Percentiles rank a stretch among this genome's conserved stretches.
phyloP scores from a whole-genome alignment of 1,140 invertebrate genomes.

The Trichonephila inaurata region DNA sequence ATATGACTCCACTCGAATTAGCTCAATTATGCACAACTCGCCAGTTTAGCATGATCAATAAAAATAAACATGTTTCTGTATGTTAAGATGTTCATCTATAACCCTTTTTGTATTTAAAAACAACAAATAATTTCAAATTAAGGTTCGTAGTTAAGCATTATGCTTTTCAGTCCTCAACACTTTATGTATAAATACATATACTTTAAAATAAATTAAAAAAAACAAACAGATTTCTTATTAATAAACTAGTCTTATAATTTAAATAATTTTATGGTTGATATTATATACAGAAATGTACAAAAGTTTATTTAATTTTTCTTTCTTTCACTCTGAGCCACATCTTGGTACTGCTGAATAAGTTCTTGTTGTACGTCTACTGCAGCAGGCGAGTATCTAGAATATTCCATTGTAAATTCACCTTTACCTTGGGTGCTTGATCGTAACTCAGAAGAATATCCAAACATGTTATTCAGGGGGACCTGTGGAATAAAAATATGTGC shows the following conservation, averaged over 20 bases:
- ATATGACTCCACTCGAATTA: too few relatives aligned
- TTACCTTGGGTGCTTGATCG: slow-evolving; percentile 97
- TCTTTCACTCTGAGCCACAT: not conserved
- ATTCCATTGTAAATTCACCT: slow-evolving; percentile 99
- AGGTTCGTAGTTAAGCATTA: too few relatives aligned
- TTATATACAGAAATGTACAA: not conserved
- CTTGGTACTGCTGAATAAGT: slow-evolving; percentile 83
- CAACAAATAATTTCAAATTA: too few relatives aligned
- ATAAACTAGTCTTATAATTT: not conserved
- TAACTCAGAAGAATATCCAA: slow-evolving; percentile 96
- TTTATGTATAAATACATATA: too few relatives aligned
- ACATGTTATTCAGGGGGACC: slow-evolving; percentile 99
- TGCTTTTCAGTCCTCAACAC: too few relatives aligned
- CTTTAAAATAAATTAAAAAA: too few relatives aligned
- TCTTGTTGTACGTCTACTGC: slow-evolving; percentile 89
- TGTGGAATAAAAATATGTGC: slow-evolving; percentile 77
- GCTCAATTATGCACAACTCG: too few relatives aligned
- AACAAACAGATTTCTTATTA: too few relatives aligned
- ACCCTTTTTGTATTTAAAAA: too few relatives aligned
- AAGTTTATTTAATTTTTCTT: not conserved
- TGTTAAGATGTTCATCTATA: too few relatives aligned
- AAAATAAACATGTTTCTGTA: too few relatives aligned
- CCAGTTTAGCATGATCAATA: too few relatives aligned
- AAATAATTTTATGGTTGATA: not conserved
- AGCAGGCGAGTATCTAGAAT: slow-evolving; percentile 94